Percentiles rank a stretch among this genome's conserved stretches.
Conservation (phyloP, 2,797 vertebrate species). For the Eremophila alpestris region DNA sequence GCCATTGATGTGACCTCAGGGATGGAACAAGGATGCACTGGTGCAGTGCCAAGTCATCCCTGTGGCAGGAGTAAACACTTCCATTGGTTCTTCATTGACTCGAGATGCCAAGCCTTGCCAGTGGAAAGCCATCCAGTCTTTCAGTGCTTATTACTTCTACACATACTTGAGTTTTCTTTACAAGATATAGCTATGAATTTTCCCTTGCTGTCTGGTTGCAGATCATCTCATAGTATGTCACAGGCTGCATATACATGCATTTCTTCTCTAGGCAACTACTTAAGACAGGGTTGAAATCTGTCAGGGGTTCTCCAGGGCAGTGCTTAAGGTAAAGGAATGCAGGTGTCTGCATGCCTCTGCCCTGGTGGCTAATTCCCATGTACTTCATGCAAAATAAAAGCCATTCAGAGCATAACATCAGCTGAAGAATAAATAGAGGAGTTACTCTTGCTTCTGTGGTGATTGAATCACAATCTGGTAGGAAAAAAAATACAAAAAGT, state of each 20-base stretch:
- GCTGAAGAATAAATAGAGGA: background rate
- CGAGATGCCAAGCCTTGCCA: background rate
- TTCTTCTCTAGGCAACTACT: background rate
- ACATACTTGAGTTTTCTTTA: background rate
- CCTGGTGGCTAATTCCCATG: background rate
- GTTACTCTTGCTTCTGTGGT: background rate
- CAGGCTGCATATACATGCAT: background rate
- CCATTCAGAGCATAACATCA: background rate
- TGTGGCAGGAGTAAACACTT: background rate
- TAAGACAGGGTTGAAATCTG: background rate
- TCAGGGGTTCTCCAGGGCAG: background rate
- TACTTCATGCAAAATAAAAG: background rate
- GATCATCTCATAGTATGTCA: background rate
- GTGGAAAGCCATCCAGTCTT: background rate
- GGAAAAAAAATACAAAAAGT: background rate
- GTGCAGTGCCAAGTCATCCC: background rate
- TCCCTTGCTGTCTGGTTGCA: background rate
- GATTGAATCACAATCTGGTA: background rate
- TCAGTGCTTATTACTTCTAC: background rate
- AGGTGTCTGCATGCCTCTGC: background rate
- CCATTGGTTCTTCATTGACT: background rate
- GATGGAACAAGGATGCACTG: background rate
- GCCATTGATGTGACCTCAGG: fast-evolving
- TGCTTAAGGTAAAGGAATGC: fast-evolving
- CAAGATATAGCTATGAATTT: background rate